phyloP scores from a whole-genome alignment of 2,888 invertebrate species.

The Idaea aversata region DNA sequence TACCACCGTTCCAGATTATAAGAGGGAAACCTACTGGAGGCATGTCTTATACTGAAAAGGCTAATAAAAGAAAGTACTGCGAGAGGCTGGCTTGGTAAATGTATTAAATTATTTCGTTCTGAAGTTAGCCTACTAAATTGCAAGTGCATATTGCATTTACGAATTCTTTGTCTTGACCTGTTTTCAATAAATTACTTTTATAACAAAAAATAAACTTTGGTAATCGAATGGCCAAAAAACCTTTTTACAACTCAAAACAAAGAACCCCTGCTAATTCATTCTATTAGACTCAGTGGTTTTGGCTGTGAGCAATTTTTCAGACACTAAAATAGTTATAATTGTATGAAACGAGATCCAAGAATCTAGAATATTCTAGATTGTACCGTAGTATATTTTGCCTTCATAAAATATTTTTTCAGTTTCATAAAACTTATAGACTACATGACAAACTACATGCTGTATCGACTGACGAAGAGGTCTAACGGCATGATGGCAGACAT shows the following conservation, averaged over 20 bases:
- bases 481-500: slow-evolving; percentile 79
- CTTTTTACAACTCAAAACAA: too few relatives aligned
- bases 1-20: slow-evolving; percentile 70
- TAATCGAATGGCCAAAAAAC: too few relatives aligned
- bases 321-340: background rate
- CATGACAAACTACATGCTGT: slow-evolving; percentile 85
- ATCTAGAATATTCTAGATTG: too few relatives aligned
- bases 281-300: too few relatives aligned
- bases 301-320: too few relatives aligned
- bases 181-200: too few relatives aligned
- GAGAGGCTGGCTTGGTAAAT: slow-evolving; percentile 87
- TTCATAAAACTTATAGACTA: slow-evolving; percentile 87
- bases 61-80: slow-evolving; percentile 90
- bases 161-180: background rate
- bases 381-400: too few relatives aligned
- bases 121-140: background rate
- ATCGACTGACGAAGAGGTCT: slow-evolving; percentile 82
- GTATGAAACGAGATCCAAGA: background rate
- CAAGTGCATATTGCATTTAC: background rate
- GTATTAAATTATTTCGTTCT: background rate
- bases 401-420: slow-evolving; percentile 56
- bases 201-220: too few relatives aligned
- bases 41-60: slow-evolving; percentile 93
- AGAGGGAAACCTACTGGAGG: slow-evolving; percentile 83
- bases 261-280: too few relatives aligned